Conservation (phyloP, 2,888 invertebrate species). For the Trachelus troglodyta region DNA sequence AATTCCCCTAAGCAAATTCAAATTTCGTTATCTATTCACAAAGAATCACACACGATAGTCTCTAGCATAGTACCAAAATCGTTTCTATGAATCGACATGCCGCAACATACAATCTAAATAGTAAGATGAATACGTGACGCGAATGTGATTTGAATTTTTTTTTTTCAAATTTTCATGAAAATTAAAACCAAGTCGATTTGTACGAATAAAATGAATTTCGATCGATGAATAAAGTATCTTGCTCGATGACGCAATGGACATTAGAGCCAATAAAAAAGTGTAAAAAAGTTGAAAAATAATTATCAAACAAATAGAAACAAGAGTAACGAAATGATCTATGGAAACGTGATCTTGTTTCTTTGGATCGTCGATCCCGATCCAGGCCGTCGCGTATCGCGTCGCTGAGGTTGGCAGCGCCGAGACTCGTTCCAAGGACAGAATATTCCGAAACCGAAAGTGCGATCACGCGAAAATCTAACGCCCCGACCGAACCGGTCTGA, state of each 20-base stretch:
- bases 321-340: neutral
- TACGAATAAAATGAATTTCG: neutral
- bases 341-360: neutral
- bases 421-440: slow-evolving; percentile 59
- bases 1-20: neutral
- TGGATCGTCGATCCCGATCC: neutral
- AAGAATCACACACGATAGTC: neutral
- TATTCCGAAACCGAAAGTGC: slow-evolving; percentile 67
- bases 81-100: neutral
- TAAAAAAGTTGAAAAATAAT: no score
- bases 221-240: no score
- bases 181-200: neutral
- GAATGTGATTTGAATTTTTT: no score
- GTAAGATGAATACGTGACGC: no score
- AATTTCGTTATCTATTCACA: neutral
- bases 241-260: no score
- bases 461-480: slow-evolving; percentile 67
- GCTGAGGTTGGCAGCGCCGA: slow-evolving; percentile 25
- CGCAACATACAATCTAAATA: no score
- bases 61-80: neutral
- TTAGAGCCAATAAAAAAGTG: no score
- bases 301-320: neutral
- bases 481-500: slow-evolving; percentile 65
- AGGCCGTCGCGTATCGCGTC: neutral
- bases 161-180: neutral